Evolutionary conservation across 2,888 invertebrate species (phyloP).

Genomic region (Dione juno): DNA sequence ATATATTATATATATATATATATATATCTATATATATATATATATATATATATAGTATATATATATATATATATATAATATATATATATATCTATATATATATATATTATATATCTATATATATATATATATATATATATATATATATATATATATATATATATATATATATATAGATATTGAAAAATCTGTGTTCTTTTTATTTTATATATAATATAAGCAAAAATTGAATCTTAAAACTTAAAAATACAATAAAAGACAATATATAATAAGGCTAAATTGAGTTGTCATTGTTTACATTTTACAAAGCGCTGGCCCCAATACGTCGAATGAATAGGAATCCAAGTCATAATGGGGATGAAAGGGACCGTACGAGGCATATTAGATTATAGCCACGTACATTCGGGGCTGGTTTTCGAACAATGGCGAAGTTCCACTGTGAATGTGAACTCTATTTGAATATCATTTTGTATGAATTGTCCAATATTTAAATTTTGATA

Average conservation of each 20-base stretch:
- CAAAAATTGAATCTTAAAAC: no score
- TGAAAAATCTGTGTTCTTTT: no score
- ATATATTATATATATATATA: no score
- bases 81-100: no score
- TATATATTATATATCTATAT: no score
- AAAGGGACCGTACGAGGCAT: conserved; percentile 26
- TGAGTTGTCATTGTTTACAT: conserved; percentile 26
- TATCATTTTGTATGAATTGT: conserved; percentile 34
- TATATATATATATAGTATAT: no score
- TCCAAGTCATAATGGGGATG: conserved; percentile 21
- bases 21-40: no score
- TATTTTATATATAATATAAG: no score
- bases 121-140: no score
- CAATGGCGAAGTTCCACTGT: background rate
- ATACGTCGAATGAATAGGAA: conserved; percentile 21
- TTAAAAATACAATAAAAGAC: conserved; percentile 12
- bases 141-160: no score
- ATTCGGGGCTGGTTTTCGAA: conserved; percentile 28
- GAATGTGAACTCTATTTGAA: conserved; percentile 25
- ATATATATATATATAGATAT: no score
- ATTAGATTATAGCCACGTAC: conserved; percentile 29
- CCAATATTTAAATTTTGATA: conserved; percentile 27
- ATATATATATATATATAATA: no score
- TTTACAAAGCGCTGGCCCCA: conserved; percentile 29
- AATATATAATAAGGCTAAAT: conserved; percentile 22